Evolutionary conservation across 2,888 invertebrate species (phyloP).

Genomic region (Ennomos quercinarius): DNA sequence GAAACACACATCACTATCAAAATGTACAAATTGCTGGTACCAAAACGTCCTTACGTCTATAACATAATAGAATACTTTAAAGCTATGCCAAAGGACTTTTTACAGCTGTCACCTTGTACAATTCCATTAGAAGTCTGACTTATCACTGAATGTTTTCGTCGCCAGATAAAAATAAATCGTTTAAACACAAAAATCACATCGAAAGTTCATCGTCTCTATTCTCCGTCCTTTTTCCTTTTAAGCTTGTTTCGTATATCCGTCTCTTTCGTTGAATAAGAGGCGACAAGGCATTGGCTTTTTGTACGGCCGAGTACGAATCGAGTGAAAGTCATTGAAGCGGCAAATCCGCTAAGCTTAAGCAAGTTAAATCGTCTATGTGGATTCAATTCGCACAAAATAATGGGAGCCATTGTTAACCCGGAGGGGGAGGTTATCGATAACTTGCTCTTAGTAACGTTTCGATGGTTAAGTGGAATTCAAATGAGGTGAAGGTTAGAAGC

Average conservation of each 20-base stretch:
- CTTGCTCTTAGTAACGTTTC: slow-evolving; percentile 14
- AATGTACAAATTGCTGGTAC: too few relatives aligned
- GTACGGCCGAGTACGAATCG: slow-evolving; percentile 47
- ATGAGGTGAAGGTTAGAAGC: too few relatives aligned
- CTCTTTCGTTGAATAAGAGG: slow-evolving; percentile 44
- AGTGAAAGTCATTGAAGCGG: slow-evolving; percentile 47
- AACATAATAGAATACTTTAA: too few relatives aligned
- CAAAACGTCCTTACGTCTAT: too few relatives aligned
- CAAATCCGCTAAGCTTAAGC: slow-evolving; percentile 60
- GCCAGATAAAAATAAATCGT: slow-evolving; percentile 18
- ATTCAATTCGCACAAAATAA: slow-evolving; percentile 70
- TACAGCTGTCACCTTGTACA: not conserved
- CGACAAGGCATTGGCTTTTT: slow-evolving; percentile 54
- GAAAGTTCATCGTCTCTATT: slow-evolving; percentile 8
- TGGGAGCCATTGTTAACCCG: slow-evolving; percentile 61
- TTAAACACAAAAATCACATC: slow-evolving; percentile 6
- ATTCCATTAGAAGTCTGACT: slow-evolving; percentile 1
- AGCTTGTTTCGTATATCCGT: slow-evolving; percentile 10
- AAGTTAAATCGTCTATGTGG: slow-evolving; percentile 68
- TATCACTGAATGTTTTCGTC: slow-evolving; percentile 11
- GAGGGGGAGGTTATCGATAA: slow-evolving; percentile 15
- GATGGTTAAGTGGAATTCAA: not conserved
- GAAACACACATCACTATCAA: too few relatives aligned
- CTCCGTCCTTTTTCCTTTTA: slow-evolving; percentile 7
- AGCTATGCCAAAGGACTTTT: not conserved